These are phyloP conservation scores for Melanogrammus aeglefinus DNA, from an alignment of 2,797 vertebrate species.

Conservation along the genomic window DNA sequence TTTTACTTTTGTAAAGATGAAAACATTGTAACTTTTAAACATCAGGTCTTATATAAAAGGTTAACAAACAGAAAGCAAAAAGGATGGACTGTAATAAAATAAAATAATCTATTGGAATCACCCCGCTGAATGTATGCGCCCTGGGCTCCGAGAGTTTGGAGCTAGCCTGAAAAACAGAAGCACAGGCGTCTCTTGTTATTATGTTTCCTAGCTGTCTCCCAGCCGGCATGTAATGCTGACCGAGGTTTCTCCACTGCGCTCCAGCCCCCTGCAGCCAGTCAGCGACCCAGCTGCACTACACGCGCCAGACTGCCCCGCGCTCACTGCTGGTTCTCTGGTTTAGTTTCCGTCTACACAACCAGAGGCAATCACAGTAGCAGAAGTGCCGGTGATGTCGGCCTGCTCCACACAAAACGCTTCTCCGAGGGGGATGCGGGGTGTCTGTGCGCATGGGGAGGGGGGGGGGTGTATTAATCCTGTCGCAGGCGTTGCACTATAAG, in stretches of 20 bases:
- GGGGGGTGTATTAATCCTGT: constrained; percentile 69
- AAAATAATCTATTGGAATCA: constrained; percentile 27
- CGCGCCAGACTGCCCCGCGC: constrained; percentile 11
- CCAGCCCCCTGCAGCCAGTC: constrained; percentile 36
- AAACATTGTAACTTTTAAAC: not conserved
- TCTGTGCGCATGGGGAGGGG: constrained; percentile 20
- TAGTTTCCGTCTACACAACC: constrained; percentile 35
- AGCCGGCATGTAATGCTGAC: constrained; percentile 49
- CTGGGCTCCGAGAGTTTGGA: constrained; percentile 45
- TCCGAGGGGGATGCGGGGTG: constrained; percentile 55
- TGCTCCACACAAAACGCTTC: constrained; percentile 42
- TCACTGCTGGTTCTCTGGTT: constrained; percentile 44
- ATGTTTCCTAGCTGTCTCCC: constrained; percentile 42
- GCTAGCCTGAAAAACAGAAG: constrained; percentile 44
- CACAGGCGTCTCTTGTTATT: constrained; percentile 50
- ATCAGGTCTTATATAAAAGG: not conserved
- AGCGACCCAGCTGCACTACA: constrained; percentile 16
- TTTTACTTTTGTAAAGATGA: too few species aligned
- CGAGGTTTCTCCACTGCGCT: constrained; percentile 31
- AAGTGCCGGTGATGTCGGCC: constrained; percentile 11
- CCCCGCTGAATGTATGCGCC: constrained; percentile 39
- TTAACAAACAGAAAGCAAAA: not conserved
- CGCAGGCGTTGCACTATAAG: constrained; percentile 66
- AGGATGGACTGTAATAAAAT: too few species aligned
- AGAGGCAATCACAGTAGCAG: constrained; percentile 50